Conservation (phyloP, 2,797 vertebrate species). For the Synanceia verrucosa region DNA sequence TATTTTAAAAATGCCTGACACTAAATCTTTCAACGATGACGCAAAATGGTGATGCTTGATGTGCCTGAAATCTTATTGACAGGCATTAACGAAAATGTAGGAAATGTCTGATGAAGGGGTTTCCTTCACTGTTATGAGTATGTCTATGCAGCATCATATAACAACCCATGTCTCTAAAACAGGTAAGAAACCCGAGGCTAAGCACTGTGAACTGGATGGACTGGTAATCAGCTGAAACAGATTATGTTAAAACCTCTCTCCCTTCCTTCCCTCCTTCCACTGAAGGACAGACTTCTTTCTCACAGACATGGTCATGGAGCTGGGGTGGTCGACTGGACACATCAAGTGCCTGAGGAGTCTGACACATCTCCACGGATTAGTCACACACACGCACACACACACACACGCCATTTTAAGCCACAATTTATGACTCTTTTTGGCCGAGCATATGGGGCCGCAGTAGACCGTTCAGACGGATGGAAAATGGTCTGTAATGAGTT, state of each 20-base stretch:
- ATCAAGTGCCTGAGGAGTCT: conserved; percentile 36
- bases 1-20: too few species aligned
- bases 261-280: neutral
- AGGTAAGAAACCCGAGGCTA: neutral
- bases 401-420: conserved; percentile 36
- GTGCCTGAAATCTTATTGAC: too few species aligned
- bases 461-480: conserved; percentile 33
- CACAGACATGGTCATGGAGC: conserved; percentile 23
- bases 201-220: neutral
- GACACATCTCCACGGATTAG: conserved; percentile 58
- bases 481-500: conserved; percentile 47
- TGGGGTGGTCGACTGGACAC: conserved; percentile 46
- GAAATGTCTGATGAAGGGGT: neutral
- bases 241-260: conserved; percentile 14
- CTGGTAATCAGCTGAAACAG: conserved; percentile 1
- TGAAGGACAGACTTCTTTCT: conserved; percentile 17
- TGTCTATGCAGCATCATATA: neutral
- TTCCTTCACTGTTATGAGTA: neutral
- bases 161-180: neutral
- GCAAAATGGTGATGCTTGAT: neutral
- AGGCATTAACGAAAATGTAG: too few species aligned
- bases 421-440: conserved; percentile 46
- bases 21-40: neutral
- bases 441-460: conserved; percentile 39
- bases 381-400: conserved; percentile 9